phyloP scores from a whole-genome alignment of 2,888 invertebrate species.

The Carpatolechia fugitivella region DNA sequence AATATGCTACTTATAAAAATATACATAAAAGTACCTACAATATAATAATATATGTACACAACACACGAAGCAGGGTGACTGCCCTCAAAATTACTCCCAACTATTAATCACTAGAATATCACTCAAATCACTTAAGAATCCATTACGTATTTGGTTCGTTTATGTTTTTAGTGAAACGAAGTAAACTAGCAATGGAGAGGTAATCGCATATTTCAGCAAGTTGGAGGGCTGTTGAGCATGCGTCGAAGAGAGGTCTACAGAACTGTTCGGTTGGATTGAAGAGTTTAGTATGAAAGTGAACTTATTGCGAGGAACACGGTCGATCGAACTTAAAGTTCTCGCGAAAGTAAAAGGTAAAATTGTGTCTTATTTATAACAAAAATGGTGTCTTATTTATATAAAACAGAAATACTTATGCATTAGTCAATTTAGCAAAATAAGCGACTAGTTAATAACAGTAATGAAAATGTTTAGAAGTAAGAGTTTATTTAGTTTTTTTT shows the following conservation, averaged over 20 bases:
- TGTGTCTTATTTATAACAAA: no score
- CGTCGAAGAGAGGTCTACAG: constrained; percentile 27
- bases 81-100: constrained; percentile 24
- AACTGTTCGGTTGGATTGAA: background rate
- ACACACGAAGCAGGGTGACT: constrained; percentile 24
- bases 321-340: background rate
- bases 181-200: background rate
- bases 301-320: background rate
- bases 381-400: no score
- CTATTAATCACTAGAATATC: constrained; percentile 1
- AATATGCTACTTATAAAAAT: no score
- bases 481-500: no score
- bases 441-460: no score
- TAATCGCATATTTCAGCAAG: constrained; percentile 7
- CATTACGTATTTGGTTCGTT: background rate
- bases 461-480: no score
- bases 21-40: no score
- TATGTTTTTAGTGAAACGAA: no score
- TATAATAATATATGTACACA: no score
- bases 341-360: background rate
- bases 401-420: background rate
- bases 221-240: constrained; percentile 31
- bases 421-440: background rate
- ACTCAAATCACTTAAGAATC: background rate
- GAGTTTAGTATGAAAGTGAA: background rate